Evolutionary conservation across 2,113 vertebrate genomes (phyloP).

Genomic region (Triplophysa siluroides): DNA sequence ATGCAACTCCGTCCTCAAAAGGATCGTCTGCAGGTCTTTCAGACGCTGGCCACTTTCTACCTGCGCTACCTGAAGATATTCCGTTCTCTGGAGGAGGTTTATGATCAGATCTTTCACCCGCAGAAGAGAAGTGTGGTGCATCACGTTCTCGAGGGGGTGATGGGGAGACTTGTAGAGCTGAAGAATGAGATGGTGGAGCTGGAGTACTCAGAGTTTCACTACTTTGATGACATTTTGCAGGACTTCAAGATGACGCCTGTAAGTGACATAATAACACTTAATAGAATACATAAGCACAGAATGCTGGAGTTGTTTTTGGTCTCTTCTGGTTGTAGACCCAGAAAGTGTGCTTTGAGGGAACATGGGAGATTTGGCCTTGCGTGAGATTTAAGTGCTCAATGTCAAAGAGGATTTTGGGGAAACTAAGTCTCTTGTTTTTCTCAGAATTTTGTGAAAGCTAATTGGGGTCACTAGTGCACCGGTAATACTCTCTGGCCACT

Average conservation of each 20-base stretch:
- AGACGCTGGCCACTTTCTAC: slow-evolving; percentile 75
- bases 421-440: slow-evolving; percentile 26
- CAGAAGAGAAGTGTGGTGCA: slow-evolving; percentile 76
- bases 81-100: slow-evolving; percentile 68
- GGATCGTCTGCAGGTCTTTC: slow-evolving; percentile 63
- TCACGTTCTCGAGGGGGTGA: slow-evolving; percentile 75
- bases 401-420: slow-evolving; percentile 29
- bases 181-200: slow-evolving; percentile 84
- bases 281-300: not conserved
- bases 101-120: slow-evolving; percentile 73
- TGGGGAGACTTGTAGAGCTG: slow-evolving; percentile 82
- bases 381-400: slow-evolving; percentile 26
- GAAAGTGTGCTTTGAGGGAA: not conserved
- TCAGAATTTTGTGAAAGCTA: slow-evolving; percentile 38
- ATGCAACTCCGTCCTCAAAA: slow-evolving; percentile 59
- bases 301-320: slow-evolving; percentile 3
- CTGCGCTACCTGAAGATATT: slow-evolving; percentile 82
- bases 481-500: slow-evolving; percentile 30
- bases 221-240: slow-evolving; percentile 74
- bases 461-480: slow-evolving; percentile 42
- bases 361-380: not conserved
- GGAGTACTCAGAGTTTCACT: slow-evolving; percentile 80
- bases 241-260: slow-evolving; percentile 80
- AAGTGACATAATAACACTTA: slow-evolving; percentile 51
- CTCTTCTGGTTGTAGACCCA: not conserved